Conservation (phyloP, 2,113 vertebrate species). For the Serilophus lunatus region DNA sequence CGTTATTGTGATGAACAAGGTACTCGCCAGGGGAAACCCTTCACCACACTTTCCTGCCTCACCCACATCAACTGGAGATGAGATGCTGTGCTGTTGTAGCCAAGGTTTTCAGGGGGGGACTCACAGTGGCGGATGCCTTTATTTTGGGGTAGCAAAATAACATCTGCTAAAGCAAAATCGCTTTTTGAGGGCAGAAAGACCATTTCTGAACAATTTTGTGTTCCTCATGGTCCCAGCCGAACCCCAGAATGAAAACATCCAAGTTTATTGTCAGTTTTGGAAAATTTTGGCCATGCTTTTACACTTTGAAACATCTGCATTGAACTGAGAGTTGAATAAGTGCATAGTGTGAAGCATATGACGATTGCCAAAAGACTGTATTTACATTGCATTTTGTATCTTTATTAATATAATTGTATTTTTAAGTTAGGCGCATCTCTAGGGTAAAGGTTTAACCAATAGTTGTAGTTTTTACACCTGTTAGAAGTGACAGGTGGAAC, state of each 20-base stretch:
- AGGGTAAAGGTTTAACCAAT: slow-evolving; percentile 8
- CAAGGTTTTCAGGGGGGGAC: not conserved
- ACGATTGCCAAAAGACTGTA: not conserved
- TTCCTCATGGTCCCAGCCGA: not conserved
- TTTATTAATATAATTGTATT: slow-evolving; percentile 38
- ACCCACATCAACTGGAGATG: not conserved
- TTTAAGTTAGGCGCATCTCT: not conserved
- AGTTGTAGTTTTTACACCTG: slow-evolving; percentile 25
- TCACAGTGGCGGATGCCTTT: not conserved
- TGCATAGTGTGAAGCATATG: not conserved
- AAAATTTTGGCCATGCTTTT: not conserved
- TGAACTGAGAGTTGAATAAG: not conserved
- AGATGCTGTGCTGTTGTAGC: not conserved
- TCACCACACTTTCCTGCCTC: slow-evolving; percentile 10
- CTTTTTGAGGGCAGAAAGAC: not conserved
- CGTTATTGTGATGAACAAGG: slow-evolving; percentile 26
- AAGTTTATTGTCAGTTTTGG: not conserved
- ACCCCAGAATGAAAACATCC: not conserved
- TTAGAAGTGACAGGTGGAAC: not conserved
- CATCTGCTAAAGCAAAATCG: not conserved
- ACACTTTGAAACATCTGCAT: not conserved
- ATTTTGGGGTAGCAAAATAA: not conserved
- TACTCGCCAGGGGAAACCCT: slow-evolving; percentile 11
- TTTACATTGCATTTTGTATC: not conserved
- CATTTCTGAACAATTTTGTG: not conserved